Evolutionary conservation across 1,140 invertebrate species (phyloP).

Genomic region (Leptoteleia sp.): DNA sequence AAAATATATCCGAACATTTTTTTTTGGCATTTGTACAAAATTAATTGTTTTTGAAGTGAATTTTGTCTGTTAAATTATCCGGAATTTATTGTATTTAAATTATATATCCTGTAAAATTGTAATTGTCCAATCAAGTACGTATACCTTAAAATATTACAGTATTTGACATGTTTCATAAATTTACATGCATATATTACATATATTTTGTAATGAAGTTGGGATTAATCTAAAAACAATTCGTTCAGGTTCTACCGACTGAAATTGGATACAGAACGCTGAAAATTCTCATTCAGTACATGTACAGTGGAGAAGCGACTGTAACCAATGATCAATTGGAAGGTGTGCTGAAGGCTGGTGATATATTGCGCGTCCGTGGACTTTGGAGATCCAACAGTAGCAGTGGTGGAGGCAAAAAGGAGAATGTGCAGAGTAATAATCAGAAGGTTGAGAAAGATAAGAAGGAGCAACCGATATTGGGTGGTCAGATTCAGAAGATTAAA

Average conservation of each 20-base stretch:
- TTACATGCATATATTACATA: no score
- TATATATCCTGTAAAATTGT: no score
- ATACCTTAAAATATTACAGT: no score
- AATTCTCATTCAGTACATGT: slow-evolving; percentile 93
- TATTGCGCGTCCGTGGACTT: slow-evolving; percentile 88
- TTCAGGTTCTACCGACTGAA: slow-evolving; percentile 89
- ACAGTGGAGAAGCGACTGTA: slow-evolving; percentile 91
- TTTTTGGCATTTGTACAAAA: no score
- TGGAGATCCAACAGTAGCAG: slow-evolving; percentile 81
- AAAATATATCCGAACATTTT: no score
- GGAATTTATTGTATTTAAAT: no score
- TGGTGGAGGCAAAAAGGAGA: slow-evolving; percentile 82
- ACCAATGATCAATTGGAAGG: slow-evolving; percentile 90
- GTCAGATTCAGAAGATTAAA: slow-evolving; percentile 79
- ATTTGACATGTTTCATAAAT: no score
- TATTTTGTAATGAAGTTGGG: no score
- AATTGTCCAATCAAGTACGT: no score
- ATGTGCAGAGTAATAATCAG: slow-evolving; percentile 77
- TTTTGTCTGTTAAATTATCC: no score
- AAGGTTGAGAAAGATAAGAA: slow-evolving; percentile 72
- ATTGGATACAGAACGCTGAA: slow-evolving; percentile 89
- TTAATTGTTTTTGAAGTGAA: no score
- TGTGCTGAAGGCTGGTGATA: slow-evolving; percentile 89
- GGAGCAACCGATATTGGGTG: slow-evolving; percentile 70
- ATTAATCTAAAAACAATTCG: no score